phyloP scores from a whole-genome alignment of 2,113 vertebrate genomes.

The Circaetus cinerascens region DNA sequence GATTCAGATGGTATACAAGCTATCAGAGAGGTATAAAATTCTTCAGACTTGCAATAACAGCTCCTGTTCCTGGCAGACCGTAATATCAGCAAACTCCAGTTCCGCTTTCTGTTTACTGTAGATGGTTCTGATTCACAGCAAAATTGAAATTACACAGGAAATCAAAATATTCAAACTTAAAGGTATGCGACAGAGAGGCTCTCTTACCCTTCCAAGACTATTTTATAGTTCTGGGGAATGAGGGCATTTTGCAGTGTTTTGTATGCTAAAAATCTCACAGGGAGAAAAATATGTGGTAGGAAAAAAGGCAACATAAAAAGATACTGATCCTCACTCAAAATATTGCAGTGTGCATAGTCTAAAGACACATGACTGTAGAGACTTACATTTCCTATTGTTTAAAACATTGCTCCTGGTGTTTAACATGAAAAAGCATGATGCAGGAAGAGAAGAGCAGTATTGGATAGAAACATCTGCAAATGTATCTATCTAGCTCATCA shows the following conservation, averaged over 20 bases:
- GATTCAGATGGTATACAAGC: conserved; percentile 47
- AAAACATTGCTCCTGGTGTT: not conserved
- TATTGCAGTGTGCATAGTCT: not conserved
- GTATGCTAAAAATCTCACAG: not conserved
- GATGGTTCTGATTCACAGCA: conserved; percentile 65
- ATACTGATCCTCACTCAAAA: not conserved
- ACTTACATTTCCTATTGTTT: not conserved
- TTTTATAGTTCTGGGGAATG: conserved; percentile 47
- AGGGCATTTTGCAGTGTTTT: conserved; percentile 35
- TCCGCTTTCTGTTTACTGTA: conserved; percentile 61
- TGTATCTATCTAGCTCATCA: conserved; percentile 27
- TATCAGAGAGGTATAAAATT: conserved; percentile 51
- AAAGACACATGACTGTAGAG: not conserved
- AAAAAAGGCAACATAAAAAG: not conserved
- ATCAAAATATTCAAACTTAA: conserved; percentile 64
- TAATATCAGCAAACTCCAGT: conserved; percentile 57
- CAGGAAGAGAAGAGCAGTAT: not conserved
- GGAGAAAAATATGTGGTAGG: not conserved
- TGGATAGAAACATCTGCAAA: not conserved
- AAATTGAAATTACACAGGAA: conserved; percentile 72
- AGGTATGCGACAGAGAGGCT: conserved; percentile 1
- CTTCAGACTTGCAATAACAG: conserved; percentile 49
- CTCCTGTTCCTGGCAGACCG: conserved; percentile 42
- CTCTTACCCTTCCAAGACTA: conserved; percentile 34
- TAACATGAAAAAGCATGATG: not conserved